Conservation (phyloP, 2,888 invertebrate species). For the Tenthredo amoena region DNA sequence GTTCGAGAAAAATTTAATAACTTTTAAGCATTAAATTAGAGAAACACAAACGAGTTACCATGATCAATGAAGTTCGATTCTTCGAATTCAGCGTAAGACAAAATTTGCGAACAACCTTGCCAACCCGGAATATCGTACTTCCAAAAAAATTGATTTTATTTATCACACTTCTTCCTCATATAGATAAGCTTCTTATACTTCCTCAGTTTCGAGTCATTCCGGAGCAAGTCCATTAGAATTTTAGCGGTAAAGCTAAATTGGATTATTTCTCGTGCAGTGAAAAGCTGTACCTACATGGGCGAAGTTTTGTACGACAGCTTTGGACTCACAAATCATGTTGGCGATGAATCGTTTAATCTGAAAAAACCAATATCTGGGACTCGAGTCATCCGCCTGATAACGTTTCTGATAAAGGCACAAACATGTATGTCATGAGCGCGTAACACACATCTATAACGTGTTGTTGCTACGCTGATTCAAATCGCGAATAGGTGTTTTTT, state of each 20-base stretch:
- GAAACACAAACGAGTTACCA: neutral
- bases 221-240: neutral
- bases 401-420: slow-evolving; percentile 1
- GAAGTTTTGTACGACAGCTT: neutral
- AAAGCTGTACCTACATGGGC: neutral
- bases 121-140: neutral
- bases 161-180: neutral
- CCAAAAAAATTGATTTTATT: neutral
- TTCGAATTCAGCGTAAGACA: neutral
- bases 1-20: neutral
- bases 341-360: slow-evolving; percentile 4
- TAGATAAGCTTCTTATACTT: neutral
- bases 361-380: slow-evolving; percentile 11
- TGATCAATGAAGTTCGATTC: neutral
- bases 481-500: neutral
- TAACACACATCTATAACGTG: neutral
- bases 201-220: neutral
- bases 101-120: neutral
- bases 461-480: slow-evolving; percentile 32
- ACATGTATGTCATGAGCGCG: neutral
- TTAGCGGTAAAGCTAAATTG: neutral
- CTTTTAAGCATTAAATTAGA: neutral
- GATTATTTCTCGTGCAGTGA: neutral
- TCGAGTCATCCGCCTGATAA: slow-evolving; percentile 42
- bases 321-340: neutral